Evolutionary conservation across 2,797 vertebrate species (phyloP), one percentile per base, ranked within the genome.

Genomic region (Lophotriccus pileatus): DNA sequence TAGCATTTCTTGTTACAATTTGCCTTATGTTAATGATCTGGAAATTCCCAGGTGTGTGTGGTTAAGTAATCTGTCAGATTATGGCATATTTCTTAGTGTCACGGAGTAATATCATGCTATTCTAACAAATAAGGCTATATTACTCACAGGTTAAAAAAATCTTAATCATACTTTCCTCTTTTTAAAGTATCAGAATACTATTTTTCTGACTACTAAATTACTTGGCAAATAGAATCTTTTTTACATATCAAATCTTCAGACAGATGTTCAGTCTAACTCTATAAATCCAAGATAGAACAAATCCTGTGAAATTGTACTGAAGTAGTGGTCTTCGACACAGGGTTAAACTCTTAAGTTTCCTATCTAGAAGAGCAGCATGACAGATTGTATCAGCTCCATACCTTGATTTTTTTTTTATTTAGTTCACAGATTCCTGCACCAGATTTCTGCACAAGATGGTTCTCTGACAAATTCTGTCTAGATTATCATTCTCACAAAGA

Each of bases 131-230:
- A 63, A n/a, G 2, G 1, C 1, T 85, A 3, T 39, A 44, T 18
- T 39, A 74, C 4, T 11, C 0, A 3, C 4, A 43, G 3, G 1
- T 41, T 58, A 41, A 79, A 80, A 62, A 36, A 1, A 3, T 3
- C 3, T 43, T 50, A 6, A 32, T 67, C 4, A n/a, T 27, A 41
- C 2, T 50, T 84, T 55, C 5, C 4, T 74, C 12, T 34, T 7
- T 37, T 43, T 30, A 44, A 76, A 58, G 1, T 39, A 25, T 25
- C 10, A 49, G 28, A 74, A 69, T 28, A 39, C 3, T 3, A 58
- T 12, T 66, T 56, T 77, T 28, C 7, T 7, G 58, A 16, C 22
- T 43, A 14, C 3, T 14, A 47, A 47, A 59, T 63, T 58, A 24
- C 12, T 50, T 66, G 9, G n/a, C 2, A 76, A 49, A 53, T 11